Evolutionary conservation across 2,797 vertebrate species (phyloP).

Genomic region (Dendrocincla tyrannina): DNA sequence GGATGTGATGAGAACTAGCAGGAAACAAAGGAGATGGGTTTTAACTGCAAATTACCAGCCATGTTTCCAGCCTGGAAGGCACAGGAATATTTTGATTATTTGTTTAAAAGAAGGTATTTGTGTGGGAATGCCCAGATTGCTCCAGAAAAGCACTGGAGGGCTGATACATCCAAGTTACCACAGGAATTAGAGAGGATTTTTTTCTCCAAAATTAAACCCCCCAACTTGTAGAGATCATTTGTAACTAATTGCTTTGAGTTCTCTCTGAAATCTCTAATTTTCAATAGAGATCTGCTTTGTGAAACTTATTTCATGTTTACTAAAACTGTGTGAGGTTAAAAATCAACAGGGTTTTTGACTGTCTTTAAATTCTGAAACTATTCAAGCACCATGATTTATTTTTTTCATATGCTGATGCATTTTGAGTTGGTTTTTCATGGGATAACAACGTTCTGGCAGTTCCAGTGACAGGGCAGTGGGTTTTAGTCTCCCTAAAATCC

Average conservation of each 20-base stretch:
- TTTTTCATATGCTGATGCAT: neutral
- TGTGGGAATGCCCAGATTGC: neutral
- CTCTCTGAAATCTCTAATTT: neutral
- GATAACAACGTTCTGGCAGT: neutral
- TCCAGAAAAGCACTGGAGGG: neutral
- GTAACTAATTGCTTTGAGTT: neutral
- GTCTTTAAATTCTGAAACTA: neutral
- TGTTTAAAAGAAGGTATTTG: neutral
- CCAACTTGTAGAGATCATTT: neutral
- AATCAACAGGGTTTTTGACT: neutral
- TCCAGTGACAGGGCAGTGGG: neutral
- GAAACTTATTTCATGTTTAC: neutral
- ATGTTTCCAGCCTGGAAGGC: neutral
- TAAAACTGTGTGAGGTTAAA: neutral
- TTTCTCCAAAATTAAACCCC: too few species aligned
- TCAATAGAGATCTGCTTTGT: neutral
- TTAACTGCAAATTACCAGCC: neutral
- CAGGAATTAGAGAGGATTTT: neutral
- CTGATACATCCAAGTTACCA: neutral
- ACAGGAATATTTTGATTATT: neutral
- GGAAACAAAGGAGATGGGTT: neutral
- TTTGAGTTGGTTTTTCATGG: neutral
- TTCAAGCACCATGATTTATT: neutral
- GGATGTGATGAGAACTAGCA: neutral
- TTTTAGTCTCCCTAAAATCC: neutral